These are phyloP conservation scores for Cavia aperea DNA, from an alignment of 2,113 vertebrate genomes.

Conservation along the genomic window DNA sequence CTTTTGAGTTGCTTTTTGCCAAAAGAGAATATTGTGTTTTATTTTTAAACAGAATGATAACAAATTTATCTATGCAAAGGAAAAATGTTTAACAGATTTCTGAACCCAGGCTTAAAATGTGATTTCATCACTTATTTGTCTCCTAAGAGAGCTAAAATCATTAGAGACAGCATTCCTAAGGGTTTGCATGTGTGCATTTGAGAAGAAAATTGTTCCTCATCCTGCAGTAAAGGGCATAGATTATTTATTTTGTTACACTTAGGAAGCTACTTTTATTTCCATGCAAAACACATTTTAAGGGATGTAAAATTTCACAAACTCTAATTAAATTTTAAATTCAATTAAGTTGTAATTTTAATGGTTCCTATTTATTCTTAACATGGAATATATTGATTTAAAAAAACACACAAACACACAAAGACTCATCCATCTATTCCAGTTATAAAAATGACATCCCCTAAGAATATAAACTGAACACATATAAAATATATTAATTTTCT, in stretches of 20 bases:
- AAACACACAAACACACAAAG: background rate
- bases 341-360: constrained; percentile 20
- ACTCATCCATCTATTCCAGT: background rate
- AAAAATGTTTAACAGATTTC: constrained; percentile 63
- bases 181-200: constrained; percentile 50
- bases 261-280: constrained; percentile 25
- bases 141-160: constrained; percentile 44
- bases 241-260: constrained; percentile 56
- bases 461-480: background rate
- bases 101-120: constrained; percentile 52
- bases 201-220: constrained; percentile 34
- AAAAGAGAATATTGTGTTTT: constrained; percentile 53
- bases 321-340: constrained; percentile 51
- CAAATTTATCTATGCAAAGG: constrained; percentile 63
- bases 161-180: constrained; percentile 9
- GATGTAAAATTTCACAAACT: constrained; percentile 32
- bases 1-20: constrained; percentile 60
- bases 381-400: background rate
- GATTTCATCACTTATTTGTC: constrained; percentile 57
- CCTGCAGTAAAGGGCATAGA: constrained; percentile 29
- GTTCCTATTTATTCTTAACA: background rate
- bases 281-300: background rate
- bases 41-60: constrained; percentile 69
- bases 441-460: background rate
- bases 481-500: background rate